phyloP scores from a whole-genome alignment of 2,888 invertebrate genomes.

The Pyrrhosoma nymphula region DNA sequence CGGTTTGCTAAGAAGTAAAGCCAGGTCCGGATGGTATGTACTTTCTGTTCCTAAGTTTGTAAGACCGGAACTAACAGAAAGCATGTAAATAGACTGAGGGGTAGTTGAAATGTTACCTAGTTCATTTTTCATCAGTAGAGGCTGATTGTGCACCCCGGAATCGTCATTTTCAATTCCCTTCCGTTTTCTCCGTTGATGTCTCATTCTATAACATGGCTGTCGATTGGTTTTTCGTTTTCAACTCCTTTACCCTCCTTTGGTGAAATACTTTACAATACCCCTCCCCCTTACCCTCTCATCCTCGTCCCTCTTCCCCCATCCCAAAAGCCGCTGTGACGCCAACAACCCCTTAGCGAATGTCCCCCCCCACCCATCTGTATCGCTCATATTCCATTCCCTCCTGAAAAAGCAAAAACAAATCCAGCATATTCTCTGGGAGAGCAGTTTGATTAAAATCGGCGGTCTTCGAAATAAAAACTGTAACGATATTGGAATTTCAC shows the following conservation, averaged over 20 bases:
- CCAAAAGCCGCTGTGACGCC: too few relatives aligned
- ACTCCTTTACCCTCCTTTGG: too few relatives aligned
- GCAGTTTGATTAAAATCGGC: slow-evolving; percentile 49
- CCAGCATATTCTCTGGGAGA: background rate
- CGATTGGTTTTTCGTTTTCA: background rate
- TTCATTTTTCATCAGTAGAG: background rate
- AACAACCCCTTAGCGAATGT: too few relatives aligned
- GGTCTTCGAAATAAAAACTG: slow-evolving; percentile 19
- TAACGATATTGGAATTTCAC: background rate
- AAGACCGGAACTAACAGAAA: too few relatives aligned
- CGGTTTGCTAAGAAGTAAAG: too few relatives aligned
- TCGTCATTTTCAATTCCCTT: background rate
- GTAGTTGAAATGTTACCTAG: background rate
- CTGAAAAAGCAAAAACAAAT: slow-evolving; percentile 11
- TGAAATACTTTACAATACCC: too few relatives aligned
- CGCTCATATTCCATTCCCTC: slow-evolving; percentile 21
- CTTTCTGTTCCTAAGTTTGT: too few relatives aligned
- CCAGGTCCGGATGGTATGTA: too few relatives aligned
- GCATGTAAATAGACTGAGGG: background rate
- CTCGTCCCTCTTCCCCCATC: too few relatives aligned
- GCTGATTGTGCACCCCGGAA: background rate
- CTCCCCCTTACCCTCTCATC: background rate
- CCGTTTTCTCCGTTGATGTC: background rate
- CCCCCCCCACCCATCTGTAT: background rate
- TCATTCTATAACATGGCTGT: background rate